A percentile compares a stretch with the other conserved stretches of the same genome.
Evolutionary conservation across 2,797 vertebrate species (phyloP).

Genomic region (Poeciliopsis gracilis): DNA sequence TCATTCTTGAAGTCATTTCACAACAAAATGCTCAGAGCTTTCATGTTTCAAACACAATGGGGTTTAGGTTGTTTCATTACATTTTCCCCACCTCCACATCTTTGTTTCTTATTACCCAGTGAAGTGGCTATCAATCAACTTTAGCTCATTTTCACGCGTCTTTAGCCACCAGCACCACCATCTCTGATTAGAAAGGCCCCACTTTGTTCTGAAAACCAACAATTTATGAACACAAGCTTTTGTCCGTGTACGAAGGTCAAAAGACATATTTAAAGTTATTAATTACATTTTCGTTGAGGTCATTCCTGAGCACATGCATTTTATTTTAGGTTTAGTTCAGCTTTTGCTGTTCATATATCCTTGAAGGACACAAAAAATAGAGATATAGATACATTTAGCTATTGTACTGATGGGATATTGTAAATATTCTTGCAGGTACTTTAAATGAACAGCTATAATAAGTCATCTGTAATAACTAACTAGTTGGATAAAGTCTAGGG

Average conservation of each 20-base stretch:
- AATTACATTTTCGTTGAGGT: background rate
- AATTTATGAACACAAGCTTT: conserved; percentile 16
- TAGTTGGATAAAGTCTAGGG: background rate
- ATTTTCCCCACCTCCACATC: conserved; percentile 17
- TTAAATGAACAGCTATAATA: background rate
- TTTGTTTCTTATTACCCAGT: conserved; percentile 49
- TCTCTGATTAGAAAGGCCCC: conserved; percentile 30
- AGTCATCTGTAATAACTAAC: background rate
- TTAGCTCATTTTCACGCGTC: conserved; percentile 37
- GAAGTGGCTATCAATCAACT: conserved; percentile 52
- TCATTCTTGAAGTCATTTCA: conserved; percentile 54
- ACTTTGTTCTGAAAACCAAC: conserved; percentile 23
- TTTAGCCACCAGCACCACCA: conserved; percentile 26
- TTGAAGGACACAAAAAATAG: background rate
- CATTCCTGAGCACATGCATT: background rate
- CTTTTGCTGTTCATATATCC: background rate
- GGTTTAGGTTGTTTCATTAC: conserved; percentile 47
- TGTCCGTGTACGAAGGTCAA: conserved; percentile 7
- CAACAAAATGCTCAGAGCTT: conserved; percentile 26
- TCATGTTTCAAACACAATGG: conserved; percentile 29
- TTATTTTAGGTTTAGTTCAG: background rate
- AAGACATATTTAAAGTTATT: background rate
- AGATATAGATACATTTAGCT: background rate
- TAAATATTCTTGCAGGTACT: background rate
- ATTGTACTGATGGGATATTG: background rate